phyloP scores from a whole-genome alignment of 2,113 vertebrate genomes.

The Cheilinus undulatus region DNA sequence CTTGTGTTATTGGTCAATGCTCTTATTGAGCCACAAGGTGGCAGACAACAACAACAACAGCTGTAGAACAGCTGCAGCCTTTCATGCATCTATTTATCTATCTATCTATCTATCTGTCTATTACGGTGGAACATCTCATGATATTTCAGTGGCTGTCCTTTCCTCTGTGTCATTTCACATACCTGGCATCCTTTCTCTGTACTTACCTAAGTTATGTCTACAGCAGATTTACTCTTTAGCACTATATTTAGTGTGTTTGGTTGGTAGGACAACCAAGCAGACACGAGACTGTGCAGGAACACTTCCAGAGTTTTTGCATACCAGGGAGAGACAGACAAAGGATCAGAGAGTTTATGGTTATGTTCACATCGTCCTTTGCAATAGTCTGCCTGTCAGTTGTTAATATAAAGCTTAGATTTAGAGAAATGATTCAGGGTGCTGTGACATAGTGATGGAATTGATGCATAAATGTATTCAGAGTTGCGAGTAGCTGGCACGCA shows the following conservation, averaged over 20 bases:
- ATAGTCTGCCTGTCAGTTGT: no score
- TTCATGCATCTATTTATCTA: neutral
- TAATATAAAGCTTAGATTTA: no score
- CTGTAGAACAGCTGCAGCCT: no score
- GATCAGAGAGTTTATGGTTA: neutral
- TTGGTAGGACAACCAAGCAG: slow-evolving; percentile 4
- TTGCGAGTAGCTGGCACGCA: no score
- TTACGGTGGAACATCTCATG: neutral
- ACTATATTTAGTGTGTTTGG: slow-evolving; percentile 35
- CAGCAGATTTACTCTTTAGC: neutral
- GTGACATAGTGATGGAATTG: no score
- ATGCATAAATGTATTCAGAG: no score
- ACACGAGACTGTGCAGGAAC: neutral
- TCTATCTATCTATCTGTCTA: neutral
- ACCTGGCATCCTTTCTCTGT: slow-evolving; percentile 20
- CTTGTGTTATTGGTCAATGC: neutral
- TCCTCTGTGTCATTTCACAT: neutral
- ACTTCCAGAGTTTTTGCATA: neutral
- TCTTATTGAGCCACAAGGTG: slow-evolving; percentile 33
- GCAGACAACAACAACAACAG: neutral
- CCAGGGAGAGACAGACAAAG: no score
- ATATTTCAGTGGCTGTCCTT: neutral
- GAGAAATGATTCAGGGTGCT: no score
- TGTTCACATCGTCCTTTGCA: no score
- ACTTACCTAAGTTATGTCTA: slow-evolving; percentile 15